phyloP scores from a whole-genome alignment of 2,113 vertebrate genomes.

The Agapornis roseicollis region DNA sequence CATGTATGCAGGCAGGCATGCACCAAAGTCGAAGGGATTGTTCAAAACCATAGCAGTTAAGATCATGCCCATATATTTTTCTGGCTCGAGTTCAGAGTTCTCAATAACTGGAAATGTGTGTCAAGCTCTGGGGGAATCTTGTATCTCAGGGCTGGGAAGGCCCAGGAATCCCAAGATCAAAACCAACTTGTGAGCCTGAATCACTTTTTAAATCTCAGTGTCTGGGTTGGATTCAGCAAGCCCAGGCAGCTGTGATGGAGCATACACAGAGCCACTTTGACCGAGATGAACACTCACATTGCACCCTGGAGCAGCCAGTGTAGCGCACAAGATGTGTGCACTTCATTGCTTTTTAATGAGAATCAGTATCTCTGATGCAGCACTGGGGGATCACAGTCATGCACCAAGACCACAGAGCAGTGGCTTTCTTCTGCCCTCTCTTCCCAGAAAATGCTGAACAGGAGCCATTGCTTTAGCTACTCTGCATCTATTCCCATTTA shows the following conservation, averaged over 20 bases:
- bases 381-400: background rate
- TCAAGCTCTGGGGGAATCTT: background rate
- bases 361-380: conserved; percentile 14
- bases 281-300: background rate
- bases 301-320: background rate
- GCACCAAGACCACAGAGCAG: background rate
- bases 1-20: background rate
- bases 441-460: background rate
- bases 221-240: background rate
- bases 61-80: background rate
- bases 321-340: background rate
- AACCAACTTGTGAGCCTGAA: background rate
- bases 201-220: background rate
- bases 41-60: background rate
- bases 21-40: background rate
- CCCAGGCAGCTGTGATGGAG: background rate
- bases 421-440: background rate
- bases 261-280: background rate
- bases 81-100: background rate
- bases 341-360: conserved; percentile 7
- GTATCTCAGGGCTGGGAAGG: background rate
- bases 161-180: background rate
- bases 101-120: background rate
- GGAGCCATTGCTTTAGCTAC: background rate
- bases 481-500: background rate